Base-by-base conservation (phyloP, 2,797 vertebrate species). In the Dallia pectoralis region DNA sequence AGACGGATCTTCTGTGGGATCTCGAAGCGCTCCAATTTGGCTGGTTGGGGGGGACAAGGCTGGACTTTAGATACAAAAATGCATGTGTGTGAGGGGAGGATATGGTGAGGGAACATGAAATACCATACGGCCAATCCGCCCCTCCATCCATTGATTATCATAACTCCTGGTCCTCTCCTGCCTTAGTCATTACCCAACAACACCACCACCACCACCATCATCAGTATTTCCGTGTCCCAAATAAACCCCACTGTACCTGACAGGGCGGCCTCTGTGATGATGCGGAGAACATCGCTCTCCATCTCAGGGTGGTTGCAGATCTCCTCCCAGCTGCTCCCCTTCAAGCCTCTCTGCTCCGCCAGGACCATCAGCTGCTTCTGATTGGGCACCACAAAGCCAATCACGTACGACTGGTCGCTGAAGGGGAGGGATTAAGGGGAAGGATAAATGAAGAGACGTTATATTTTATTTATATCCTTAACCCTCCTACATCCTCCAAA, bases 341-440 rank as follows among this genome's bases (percentile, higher is more conserved):
- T 87, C 69, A 97, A 89, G 62, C 94, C 89, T 83, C 91, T 92
- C 82, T 94, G 95, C 75, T 85, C 87, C 12, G 97, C 97, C 77
- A 98, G 79, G 19, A 88, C 89, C 73, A 87, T 92, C 0, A 99
- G 91, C 80, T 97, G 96, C 87, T 96, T 98, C 88, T 98, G 96
- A 88, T 97, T 98, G 79, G 97, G 97, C 90, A 99, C 97, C 91
- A 99, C 93, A 84, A 99, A 99, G 89, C 96, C 94, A 86, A 99
- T 95, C 85, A 98, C 96, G 0, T 98, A 99, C 29, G 97, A 97
- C 89, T 99, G 93, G 75, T 96, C 97, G 79, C 97, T 99, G 86
- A 69, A 86, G 89, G 72, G 74, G 33, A 47, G 29, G 47, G 22
- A 72, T 22, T 44, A 53, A 4, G 25, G 70, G 30, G 5, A 33